phyloP scores from a whole-genome alignment of 1,140 invertebrate species.

The Coelopa frigida region DNA sequence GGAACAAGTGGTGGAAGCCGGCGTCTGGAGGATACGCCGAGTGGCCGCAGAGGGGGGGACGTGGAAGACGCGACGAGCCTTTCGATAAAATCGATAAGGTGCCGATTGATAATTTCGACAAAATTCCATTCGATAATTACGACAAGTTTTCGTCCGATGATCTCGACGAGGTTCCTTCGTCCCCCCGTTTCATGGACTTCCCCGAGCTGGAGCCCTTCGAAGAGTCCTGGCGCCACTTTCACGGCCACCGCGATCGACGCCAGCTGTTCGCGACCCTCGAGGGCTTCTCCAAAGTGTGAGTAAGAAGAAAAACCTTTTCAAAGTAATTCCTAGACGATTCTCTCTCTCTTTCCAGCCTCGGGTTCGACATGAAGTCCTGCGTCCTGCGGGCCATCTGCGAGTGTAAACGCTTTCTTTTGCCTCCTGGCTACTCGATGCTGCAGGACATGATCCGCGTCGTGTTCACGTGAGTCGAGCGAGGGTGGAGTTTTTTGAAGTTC shows the following conservation, averaged over 20 bases:
- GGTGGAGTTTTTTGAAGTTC: too few relatives aligned
- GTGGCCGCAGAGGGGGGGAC: too few relatives aligned
- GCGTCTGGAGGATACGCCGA: too few relatives aligned
- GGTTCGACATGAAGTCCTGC: conserved; percentile 33
- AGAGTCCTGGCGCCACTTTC: conserved; percentile 18
- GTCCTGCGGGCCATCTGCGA: conserved; percentile 34
- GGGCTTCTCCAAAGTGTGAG: conserved; percentile 25
- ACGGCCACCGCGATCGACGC: conserved; percentile 30
- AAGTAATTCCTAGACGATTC: not conserved
- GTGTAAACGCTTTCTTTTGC: conserved; percentile 28
- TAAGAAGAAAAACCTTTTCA: conserved; percentile 4
- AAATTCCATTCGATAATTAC: not conserved
- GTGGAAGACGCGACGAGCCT: not conserved
- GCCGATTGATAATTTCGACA: conserved; percentile 5
- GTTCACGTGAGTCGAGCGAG: conserved; percentile 30
- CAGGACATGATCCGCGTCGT: conserved; percentile 34
- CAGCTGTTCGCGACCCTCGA: conserved; percentile 27
- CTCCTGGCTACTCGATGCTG: conserved; percentile 36
- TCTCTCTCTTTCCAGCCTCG: conserved; percentile 17
- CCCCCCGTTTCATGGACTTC: not conserved
- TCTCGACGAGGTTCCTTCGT: not conserved
- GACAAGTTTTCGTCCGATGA: not conserved
- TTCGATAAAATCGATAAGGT: not conserved
- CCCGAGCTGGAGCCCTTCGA: conserved; percentile 7
- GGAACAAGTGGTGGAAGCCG: too few relatives aligned